phyloP scores from a whole-genome alignment of 2,888 invertebrate species.

The Apotomis turbidana region DNA sequence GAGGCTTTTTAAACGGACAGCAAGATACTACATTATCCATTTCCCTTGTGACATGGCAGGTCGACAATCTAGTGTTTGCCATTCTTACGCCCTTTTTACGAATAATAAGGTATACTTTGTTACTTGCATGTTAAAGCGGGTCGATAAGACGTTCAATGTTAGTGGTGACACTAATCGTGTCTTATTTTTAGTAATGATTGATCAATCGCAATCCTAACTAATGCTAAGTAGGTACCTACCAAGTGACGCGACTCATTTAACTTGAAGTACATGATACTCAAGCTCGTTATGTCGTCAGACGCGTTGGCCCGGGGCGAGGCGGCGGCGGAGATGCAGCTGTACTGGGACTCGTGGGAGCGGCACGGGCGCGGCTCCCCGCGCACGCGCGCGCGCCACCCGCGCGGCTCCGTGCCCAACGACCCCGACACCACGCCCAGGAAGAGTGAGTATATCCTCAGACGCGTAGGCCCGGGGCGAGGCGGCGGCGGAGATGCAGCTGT shows the following conservation, averaged over 20 bases:
- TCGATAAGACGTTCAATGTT: constrained; percentile 6
- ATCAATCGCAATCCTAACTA: not conserved
- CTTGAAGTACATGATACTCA: not conserved
- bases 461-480: constrained; percentile 76
- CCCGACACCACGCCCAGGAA: constrained; percentile 22
- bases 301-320: constrained; percentile 77
- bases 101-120: not conserved
- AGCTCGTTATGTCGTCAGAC: constrained; percentile 53
- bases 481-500: constrained; percentile 87
- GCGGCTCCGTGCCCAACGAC: constrained; percentile 63
- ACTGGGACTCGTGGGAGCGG: constrained; percentile 98
- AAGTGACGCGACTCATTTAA: constrained; percentile 4
- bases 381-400: constrained; percentile 53
- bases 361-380: constrained; percentile 81
- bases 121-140: not conserved
- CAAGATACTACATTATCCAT: too few species aligned
- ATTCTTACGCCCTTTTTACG: not conserved
- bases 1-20: too few species aligned
- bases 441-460: constrained; percentile 48
- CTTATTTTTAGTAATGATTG: constrained; percentile 39
- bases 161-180: constrained; percentile 28
- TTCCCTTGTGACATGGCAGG: too few species aligned
- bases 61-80: too few species aligned
- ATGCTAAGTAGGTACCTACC: constrained; percentile 25
- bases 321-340: constrained; percentile 87